phyloP scores from a whole-genome alignment of 2,888 invertebrate species.

The Sphaerophoria taeniata region DNA sequence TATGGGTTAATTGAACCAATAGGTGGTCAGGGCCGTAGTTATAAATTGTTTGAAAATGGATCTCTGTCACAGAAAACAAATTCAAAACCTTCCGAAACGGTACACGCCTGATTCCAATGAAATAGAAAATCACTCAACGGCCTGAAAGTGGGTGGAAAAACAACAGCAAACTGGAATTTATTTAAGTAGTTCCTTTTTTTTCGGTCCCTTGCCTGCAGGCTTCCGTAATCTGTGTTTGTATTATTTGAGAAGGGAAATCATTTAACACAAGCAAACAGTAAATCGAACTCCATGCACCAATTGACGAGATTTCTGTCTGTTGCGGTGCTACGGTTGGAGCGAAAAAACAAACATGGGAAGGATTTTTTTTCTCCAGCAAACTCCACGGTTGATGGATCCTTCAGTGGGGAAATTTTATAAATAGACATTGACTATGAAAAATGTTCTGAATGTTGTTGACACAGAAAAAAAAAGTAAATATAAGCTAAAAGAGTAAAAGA shows the following conservation, averaged over 20 bases:
- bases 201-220: neutral
- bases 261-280: neutral
- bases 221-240: neutral
- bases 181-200: neutral
- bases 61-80: neutral
- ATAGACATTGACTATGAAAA: neutral
- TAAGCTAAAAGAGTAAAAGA: neutral
- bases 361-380: neutral
- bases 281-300: neutral
- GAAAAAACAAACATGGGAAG: neutral
- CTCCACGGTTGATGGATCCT: constrained; percentile 15
- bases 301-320: neutral
- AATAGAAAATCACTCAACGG: constrained; percentile 6
- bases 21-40: too few species aligned
- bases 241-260: neutral
- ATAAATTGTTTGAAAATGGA: too few species aligned
- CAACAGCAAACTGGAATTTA: neutral
- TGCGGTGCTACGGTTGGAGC: neutral
- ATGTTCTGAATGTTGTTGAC: constrained; percentile 5
- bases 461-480: neutral
- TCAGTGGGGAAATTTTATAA: neutral
- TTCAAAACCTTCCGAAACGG: neutral
- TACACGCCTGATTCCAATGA: neutral
- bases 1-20: neutral
- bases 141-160: neutral